Base-by-base conservation (phyloP, 2,113 vertebrate species). In the Myotis lucifugus region DNA sequence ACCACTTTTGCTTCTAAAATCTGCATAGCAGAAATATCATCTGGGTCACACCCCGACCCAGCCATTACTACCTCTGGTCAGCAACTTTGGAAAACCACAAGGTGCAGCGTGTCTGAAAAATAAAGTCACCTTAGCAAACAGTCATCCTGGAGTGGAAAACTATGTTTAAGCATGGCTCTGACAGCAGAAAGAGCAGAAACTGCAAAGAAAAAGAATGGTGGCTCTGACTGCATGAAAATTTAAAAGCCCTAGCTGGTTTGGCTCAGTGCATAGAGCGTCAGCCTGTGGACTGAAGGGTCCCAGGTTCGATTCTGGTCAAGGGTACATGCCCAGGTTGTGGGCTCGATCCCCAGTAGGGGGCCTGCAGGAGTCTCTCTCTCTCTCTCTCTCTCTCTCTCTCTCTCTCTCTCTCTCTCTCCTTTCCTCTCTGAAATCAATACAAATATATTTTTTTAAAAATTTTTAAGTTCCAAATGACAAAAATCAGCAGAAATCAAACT, bases 1-100 rank as follows among this genome's bases (percentile, higher is more conserved):
- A 69, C 19, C 48, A 19, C 37, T 87, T 88, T 77, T 37, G 67
- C 74, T 87, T 91, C 95, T 88, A 76, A 73, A 73, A 48, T 90
- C 66, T 48, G 17, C 70, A 18, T 2, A 27, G 66, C 88, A 13
- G 42, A 56, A 72, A 69, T 54, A 4, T 25, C 69, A 74, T 56
- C 93, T 34, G 29, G 40, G 84, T 69, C 69, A 37, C 9, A 11
- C n/a, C 19, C 12, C 34, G 84, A 59, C 52, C 64, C 4, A 34
- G 50, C 69, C 23, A 0, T 84, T 25, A 46, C 84, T 82, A 19
- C 27, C 42, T 52, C 61, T 66, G 64, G 32, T 46, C 19, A 34
- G 90, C 37, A 88, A 3, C 48, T 67, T 48, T 4, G 61, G 76
- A 72, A 92, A 94, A 64, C 25, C 52, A 46, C 18, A 1, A 14